phyloP scores from a whole-genome alignment of 1,140 invertebrate genomes.

The Cylas formicarius region DNA sequence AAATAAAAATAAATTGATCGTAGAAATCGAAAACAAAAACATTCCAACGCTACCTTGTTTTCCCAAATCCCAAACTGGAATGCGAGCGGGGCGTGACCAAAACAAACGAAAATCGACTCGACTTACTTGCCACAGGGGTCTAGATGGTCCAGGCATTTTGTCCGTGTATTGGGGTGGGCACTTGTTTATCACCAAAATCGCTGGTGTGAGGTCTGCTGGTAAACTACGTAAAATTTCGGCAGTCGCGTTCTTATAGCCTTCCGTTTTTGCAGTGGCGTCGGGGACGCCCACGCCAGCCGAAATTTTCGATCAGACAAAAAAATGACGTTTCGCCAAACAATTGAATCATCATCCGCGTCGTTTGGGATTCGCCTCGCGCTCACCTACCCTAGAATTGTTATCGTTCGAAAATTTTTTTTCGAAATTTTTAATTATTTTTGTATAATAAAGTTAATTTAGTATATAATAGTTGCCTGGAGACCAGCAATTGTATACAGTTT shows the following conservation, averaged over 20 bases:
- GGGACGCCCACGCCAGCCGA: conserved; percentile 20
- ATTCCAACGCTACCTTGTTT: neutral
- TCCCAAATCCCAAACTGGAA: neutral
- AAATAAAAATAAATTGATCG: neutral
- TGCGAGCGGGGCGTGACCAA: neutral
- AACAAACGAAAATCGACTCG: neutral
- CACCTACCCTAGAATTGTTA: no score
- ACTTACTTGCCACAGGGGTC: conserved; percentile 41
- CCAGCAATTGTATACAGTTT: no score
- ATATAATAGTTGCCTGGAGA: no score
- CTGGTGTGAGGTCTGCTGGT: conserved; percentile 22
- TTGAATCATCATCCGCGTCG: conserved; percentile 19
- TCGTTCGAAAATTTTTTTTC: neutral
- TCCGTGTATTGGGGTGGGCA: conserved; percentile 8
- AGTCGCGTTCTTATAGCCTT: conserved; percentile 33
- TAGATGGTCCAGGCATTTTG: conserved; percentile 40
- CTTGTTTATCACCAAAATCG: conserved; percentile 21
- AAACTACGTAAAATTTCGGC: conserved; percentile 31
- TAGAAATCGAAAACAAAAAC: neutral
- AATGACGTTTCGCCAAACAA: no score
- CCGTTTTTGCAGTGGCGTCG: conserved; percentile 34
- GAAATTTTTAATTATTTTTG: neutral
- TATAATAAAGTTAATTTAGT: conserved; percentile 2
- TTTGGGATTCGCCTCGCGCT: neutral
- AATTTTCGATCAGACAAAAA: conserved; percentile 20